Conservation (phyloP, 1,140 invertebrate species). For the Sinonovacula constricta region DNA sequence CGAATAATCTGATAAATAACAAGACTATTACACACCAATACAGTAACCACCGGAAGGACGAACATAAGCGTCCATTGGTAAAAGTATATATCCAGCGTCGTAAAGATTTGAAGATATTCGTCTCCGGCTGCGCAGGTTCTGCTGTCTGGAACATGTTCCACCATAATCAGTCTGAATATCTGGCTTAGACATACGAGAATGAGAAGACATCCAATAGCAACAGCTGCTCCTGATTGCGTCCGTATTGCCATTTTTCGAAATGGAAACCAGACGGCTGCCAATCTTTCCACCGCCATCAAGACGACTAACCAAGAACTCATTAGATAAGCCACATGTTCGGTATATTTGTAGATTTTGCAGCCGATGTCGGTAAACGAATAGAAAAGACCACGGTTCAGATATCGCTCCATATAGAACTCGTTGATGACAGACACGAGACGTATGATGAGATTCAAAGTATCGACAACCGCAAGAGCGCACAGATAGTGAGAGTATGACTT, state of each 20-base stretch:
- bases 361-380: constrained; percentile 34
- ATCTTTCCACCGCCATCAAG: constrained; percentile 68
- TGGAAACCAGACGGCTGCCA: constrained; percentile 67
- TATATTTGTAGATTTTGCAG: constrained; percentile 66
- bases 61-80: constrained; percentile 29
- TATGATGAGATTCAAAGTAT: constrained; percentile 55
- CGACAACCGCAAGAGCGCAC: constrained; percentile 63
- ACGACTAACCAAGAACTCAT: constrained; percentile 72
- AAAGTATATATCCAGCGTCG: constrained; percentile 28
- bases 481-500: constrained; percentile 69
- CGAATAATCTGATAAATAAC: constrained; percentile 67
- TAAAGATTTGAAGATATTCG: constrained; percentile 4
- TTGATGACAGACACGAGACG: constrained; percentile 41
- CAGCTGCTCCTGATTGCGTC: constrained; percentile 58
- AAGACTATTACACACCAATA: constrained; percentile 61
- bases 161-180: constrained; percentile 34
- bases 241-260: constrained; percentile 61
- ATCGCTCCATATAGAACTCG: constrained; percentile 40
- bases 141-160: constrained; percentile 15
- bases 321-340: constrained; percentile 60
- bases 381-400: constrained; percentile 36
- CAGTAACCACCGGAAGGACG: constrained; percentile 2
- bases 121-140: constrained; percentile 3
- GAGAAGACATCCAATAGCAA: constrained; percentile 61
- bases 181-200: constrained; percentile 41